These are phyloP conservation scores for Urocolius indicus DNA, from an alignment of 2,113 vertebrate genomes.

Conservation along the genomic window DNA sequence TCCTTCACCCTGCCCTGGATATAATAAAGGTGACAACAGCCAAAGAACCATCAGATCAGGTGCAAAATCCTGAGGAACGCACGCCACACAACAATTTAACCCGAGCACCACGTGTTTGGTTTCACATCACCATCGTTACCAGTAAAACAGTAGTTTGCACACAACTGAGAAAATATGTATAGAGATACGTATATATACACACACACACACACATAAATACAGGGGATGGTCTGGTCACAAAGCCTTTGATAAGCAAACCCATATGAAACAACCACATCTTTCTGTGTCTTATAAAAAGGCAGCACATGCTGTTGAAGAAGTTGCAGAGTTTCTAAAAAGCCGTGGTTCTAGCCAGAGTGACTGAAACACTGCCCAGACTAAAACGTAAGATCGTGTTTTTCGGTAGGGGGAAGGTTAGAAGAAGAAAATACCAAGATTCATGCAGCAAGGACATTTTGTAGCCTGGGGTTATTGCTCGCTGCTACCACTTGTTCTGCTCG, in stretches of 20 bases:
- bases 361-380: neutral
- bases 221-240: neutral
- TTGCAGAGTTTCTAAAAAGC: neutral
- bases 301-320: neutral
- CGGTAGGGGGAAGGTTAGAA: neutral
- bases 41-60: neutral
- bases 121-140: neutral
- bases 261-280: neutral
- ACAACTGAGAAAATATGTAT: neutral
- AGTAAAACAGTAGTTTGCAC: neutral
- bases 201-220: neutral
- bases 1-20: constrained; percentile 18
- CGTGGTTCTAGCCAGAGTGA: neutral
- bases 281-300: neutral
- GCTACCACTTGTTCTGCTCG: neutral
- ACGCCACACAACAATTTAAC: neutral
- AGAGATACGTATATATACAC: too few species aligned
- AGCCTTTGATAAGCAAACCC: neutral
- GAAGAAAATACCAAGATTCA: neutral
- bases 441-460: neutral
- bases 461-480: neutral
- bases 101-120: fast-evolving
- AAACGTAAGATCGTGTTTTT: neutral
- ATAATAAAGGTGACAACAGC: neutral
- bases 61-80: neutral